A percentile compares a stretch with the other conserved stretches of the same genome.
Conservation (phyloP, 2,888 invertebrate species). For the Platerodrilus igneus region DNA sequence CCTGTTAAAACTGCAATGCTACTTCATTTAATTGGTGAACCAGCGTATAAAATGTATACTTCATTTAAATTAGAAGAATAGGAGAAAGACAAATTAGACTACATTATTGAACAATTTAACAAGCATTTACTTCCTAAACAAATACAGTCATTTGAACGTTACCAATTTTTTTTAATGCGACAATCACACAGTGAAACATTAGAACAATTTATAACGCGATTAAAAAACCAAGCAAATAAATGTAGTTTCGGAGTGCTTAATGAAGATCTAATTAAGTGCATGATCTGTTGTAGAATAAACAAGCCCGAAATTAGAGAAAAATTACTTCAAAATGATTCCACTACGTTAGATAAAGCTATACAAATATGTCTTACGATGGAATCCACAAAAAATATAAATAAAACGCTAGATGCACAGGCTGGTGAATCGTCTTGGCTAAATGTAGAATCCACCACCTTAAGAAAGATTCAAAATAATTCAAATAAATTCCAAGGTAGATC, state of each 20-base stretch:
- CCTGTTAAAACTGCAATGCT: conserved; percentile 16
- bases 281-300: conserved; percentile 26
- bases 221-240: conserved; percentile 11
- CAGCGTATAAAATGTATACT: conserved; percentile 25
- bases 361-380: conserved; percentile 16
- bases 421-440: too few species aligned
- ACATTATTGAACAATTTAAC: conserved; percentile 24
- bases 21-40: conserved; percentile 29
- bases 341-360: conserved; percentile 23
- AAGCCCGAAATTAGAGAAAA: conserved; percentile 20
- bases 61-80: conserved; percentile 24
- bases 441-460: background rate
- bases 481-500: too few species aligned
- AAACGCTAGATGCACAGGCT: background rate
- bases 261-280: conserved; percentile 18
- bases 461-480: too few species aligned
- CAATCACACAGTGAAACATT: conserved; percentile 17
- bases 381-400: background rate
- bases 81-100: conserved; percentile 17
- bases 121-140: conserved; percentile 22
- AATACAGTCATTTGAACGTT: conserved; percentile 24
- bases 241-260: conserved; percentile 6
- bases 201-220: conserved; percentile 21
- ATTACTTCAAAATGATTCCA: conserved; percentile 24
- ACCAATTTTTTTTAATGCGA: conserved; percentile 21